Evolutionary conservation across 2,797 vertebrate species (phyloP).

Genomic region (Cirrhinus mrigala): DNA sequence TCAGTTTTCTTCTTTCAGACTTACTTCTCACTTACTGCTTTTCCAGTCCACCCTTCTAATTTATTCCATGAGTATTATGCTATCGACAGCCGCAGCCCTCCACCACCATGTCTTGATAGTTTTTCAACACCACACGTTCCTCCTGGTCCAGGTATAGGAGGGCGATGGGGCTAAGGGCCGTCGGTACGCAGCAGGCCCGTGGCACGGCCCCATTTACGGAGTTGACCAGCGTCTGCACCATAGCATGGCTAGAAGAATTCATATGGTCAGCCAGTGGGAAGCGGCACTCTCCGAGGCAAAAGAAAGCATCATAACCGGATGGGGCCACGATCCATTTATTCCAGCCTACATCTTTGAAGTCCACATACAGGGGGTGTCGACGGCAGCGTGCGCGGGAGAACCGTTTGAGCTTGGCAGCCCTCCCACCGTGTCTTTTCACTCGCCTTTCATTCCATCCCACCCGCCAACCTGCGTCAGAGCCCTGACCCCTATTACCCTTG

Average conservation of each 20-base stretch:
- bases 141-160: conserved; percentile 85
- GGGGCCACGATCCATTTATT: conserved; percentile 88
- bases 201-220: conserved; percentile 85
- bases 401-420: conserved; percentile 79
- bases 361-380: conserved; percentile 85
- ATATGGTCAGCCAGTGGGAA: conserved; percentile 88
- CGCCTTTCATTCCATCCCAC: conserved; percentile 70
- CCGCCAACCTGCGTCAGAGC: conserved; percentile 64
- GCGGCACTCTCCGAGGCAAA: conserved; percentile 86
- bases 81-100: conserved; percentile 87
- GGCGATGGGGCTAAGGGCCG: conserved; percentile 84
- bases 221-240: conserved; percentile 89
- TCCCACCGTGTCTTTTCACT: conserved; percentile 81
- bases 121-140: conserved; percentile 85
- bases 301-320: conserved; percentile 85
- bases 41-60: conserved; percentile 10
- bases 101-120: conserved; percentile 89
- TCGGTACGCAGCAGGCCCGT: conserved; percentile 84
- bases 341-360: conserved; percentile 87
- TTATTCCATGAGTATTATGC: conserved; percentile 36
- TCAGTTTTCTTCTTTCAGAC: conserved; percentile 20
- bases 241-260: conserved; percentile 87
- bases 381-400: conserved; percentile 80
- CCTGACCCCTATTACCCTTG: conserved; percentile 63
- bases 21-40: not conserved